These are phyloP conservation scores for Etheostoma nigrum DNA, from an alignment of 2,797 vertebrate species.

Conservation along the genomic window DNA sequence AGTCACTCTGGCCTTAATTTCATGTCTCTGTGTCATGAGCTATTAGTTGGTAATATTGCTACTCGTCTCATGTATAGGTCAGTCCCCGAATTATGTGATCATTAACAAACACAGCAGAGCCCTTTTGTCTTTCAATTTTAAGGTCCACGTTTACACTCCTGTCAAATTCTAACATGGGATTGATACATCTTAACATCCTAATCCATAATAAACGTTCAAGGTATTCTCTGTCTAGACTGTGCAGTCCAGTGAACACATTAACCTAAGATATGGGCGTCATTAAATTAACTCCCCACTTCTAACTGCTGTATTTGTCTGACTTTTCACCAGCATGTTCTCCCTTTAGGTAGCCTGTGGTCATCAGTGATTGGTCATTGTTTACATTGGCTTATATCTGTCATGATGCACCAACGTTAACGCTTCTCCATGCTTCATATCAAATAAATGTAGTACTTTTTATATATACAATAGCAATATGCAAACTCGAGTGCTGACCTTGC, in stretches of 20 bases:
- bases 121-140: slow-evolving; percentile 60
- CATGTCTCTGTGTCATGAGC: slow-evolving; percentile 43
- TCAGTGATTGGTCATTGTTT: slow-evolving; percentile 36
- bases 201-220: slow-evolving; percentile 62
- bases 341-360: slow-evolving; percentile 12
- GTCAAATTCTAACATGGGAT: slow-evolving; percentile 64
- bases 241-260: slow-evolving; percentile 74
- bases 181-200: slow-evolving; percentile 66
- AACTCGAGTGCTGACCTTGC: not conserved
- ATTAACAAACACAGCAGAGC: slow-evolving; percentile 64
- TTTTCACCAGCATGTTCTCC: slow-evolving; percentile 21
- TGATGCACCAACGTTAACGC: not conserved
- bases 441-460: not conserved
- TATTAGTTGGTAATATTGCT: slow-evolving; percentile 38
- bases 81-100: slow-evolving; percentile 50
- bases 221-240: slow-evolving; percentile 66
- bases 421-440: not conserved
- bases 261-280: slow-evolving; percentile 66
- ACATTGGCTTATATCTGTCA: not conserved
- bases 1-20: slow-evolving; percentile 50
- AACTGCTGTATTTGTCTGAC: slow-evolving; percentile 54
- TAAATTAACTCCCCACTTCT: slow-evolving; percentile 63
- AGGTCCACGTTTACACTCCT: slow-evolving; percentile 58
- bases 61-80: slow-evolving; percentile 39
- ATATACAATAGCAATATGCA: not conserved